These are phyloP conservation scores for Pipistrellus pygmaeus DNA, from an alignment of 2,797 vertebrate genomes.

Conservation along the genomic window DNA sequence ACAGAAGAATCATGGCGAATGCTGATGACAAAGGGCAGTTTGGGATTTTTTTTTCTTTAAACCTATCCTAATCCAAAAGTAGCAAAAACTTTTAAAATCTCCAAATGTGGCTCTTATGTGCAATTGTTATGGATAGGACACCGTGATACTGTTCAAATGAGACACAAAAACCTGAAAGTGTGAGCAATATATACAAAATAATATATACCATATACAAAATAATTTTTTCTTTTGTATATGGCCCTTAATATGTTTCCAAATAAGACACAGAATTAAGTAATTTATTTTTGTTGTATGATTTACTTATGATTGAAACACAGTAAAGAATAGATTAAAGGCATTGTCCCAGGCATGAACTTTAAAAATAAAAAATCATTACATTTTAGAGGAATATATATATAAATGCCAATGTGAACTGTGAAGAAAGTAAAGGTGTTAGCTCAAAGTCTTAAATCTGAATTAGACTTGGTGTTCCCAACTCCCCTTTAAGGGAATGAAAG, in stretches of 20 bases:
- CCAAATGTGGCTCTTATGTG: constrained; percentile 85
- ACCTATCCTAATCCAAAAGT: constrained; percentile 82
- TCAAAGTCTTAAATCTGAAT: constrained; percentile 85
- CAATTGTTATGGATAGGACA: constrained; percentile 85
- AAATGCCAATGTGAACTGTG: constrained; percentile 86
- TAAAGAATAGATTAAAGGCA: constrained; percentile 88
- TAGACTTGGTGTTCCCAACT: constrained; percentile 86
- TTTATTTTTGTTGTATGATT: constrained; percentile 88
- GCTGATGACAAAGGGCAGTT: constrained; percentile 82
- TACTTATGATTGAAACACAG: constrained; percentile 86
- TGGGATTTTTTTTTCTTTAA: constrained; percentile 80
- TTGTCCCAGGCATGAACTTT: constrained; percentile 85
- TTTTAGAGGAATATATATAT: constrained; percentile 87
- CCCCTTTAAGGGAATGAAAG: constrained; percentile 87
- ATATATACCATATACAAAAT: constrained; percentile 2
- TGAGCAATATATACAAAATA: constrained; percentile 67
- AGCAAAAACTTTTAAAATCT: constrained; percentile 85
- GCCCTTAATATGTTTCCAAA: constrained; percentile 86
- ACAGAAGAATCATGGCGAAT: constrained; percentile 66
- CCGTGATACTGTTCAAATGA: constrained; percentile 84
- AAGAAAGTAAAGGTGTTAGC: constrained; percentile 84
- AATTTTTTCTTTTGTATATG: constrained; percentile 83
- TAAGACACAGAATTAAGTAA: constrained; percentile 88
- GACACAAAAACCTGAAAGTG: constrained; percentile 84
- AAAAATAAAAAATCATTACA: constrained; percentile 88